These are phyloP conservation scores for Melanostoma mellinum DNA, from an alignment of 2,888 invertebrate genomes.

Conservation along the genomic window DNA sequence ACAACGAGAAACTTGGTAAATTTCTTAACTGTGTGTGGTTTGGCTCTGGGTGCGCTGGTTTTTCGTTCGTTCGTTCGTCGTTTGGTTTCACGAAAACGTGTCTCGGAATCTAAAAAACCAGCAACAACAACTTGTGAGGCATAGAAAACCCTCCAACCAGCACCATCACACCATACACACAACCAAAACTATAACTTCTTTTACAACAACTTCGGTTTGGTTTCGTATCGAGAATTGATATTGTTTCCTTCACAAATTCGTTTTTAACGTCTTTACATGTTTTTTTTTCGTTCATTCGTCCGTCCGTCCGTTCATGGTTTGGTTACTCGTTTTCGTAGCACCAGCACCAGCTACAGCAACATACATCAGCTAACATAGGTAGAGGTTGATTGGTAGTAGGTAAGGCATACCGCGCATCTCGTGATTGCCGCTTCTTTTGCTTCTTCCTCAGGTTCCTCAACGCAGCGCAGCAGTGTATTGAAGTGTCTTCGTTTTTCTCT, in stretches of 20 bases:
- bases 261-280: constrained; percentile 39
- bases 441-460: constrained; percentile 15
- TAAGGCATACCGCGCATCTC: background rate
- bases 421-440: constrained; percentile 24
- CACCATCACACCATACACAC: constrained; percentile 3
- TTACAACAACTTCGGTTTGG: constrained; percentile 4
- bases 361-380: no score
- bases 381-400: no score
- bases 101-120: constrained; percentile 67
- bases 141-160: constrained; percentile 39
- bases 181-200: background rate
- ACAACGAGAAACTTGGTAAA: constrained; percentile 77
- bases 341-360: background rate
- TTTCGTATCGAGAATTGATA: constrained; percentile 51
- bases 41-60: constrained; percentile 55
- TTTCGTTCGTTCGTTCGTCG: constrained; percentile 49
- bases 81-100: constrained; percentile 64
- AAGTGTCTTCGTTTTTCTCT: constrained; percentile 40
- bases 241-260: constrained; percentile 45
- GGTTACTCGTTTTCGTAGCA: constrained; percentile 61
- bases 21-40: constrained; percentile 44
- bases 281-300: constrained; percentile 15
- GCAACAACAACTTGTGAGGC: constrained; percentile 36
- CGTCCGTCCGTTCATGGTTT: constrained; percentile 26
- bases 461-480: constrained; percentile 19